Conservation (phyloP, 2,113 vertebrate species). For the Isurus oxyrinchus region DNA sequence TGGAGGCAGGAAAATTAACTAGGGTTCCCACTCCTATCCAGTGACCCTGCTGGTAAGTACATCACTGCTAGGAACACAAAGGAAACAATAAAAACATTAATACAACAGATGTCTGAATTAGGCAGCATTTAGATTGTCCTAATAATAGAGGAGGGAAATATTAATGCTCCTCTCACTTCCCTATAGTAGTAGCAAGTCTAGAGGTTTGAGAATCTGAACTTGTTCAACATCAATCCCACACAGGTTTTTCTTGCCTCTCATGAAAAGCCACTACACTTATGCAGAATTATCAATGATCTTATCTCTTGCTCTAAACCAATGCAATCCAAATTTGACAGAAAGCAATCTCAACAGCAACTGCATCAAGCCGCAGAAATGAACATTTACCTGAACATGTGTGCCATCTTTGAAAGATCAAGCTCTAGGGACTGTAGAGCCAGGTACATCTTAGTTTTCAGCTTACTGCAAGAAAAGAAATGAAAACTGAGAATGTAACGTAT, state of each 20-base stretch:
- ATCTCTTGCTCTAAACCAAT: neutral
- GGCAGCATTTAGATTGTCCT: neutral
- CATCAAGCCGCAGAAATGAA: neutral
- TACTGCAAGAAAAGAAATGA: conserved; percentile 57
- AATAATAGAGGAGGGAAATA: neutral
- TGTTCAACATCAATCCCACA: neutral
- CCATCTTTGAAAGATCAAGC: conserved; percentile 95
- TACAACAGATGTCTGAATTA: neutral
- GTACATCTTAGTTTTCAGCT: conserved; percentile 98
- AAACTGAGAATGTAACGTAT: neutral
- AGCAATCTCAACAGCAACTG: neutral
- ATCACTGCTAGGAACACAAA: neutral
- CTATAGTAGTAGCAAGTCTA: neutral
- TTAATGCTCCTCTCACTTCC: neutral
- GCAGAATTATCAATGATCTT: neutral
- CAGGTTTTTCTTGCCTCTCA: neutral
- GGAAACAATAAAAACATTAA: neutral
- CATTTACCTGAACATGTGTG: conserved; percentile 90
- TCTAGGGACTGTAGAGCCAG: conserved; percentile 92
- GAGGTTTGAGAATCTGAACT: neutral
- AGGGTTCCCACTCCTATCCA: neutral
- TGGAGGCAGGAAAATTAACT: neutral
- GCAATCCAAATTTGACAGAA: neutral
- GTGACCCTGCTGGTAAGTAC: neutral
- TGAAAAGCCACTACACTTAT: neutral